Evolutionary conservation across 2,797 vertebrate genomes (phyloP).

Genomic region (Meriones psammophilus): DNA sequence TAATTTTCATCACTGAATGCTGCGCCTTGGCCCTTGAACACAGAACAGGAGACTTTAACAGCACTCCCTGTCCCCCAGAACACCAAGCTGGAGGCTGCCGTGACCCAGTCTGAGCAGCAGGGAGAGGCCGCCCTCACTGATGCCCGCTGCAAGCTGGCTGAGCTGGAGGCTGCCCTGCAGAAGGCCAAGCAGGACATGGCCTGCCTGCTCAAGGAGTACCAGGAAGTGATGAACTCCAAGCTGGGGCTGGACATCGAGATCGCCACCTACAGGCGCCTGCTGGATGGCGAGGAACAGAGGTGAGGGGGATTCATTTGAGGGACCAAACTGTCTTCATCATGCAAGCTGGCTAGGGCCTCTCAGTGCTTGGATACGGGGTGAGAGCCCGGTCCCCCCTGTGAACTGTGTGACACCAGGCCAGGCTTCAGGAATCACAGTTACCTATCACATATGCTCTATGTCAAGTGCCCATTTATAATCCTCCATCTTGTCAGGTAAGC

Average conservation of each 20-base stretch:
- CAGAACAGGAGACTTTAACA: too few species aligned
- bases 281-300: constrained; percentile 92
- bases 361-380: too few species aligned
- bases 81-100: constrained; percentile 82
- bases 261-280: constrained; percentile 90
- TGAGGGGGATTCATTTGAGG: constrained; percentile 29
- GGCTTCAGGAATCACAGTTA: neutral
- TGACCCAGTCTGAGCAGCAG: neutral
- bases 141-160: constrained; percentile 88
- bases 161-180: constrained; percentile 90
- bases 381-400: too few species aligned
- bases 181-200: constrained; percentile 79
- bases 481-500: neutral
- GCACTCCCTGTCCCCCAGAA: constrained; percentile 79
- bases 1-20: too few species aligned
- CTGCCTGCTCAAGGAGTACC: constrained; percentile 85
- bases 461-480: neutral
- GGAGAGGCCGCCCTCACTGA: constrained; percentile 90
- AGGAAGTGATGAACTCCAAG: constrained; percentile 74
- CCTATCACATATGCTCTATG: neutral
- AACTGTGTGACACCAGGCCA: neutral
- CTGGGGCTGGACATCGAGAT: constrained; percentile 89
- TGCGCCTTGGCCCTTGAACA: neutral
- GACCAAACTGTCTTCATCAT: too few species aligned
- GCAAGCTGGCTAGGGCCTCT: too few species aligned